A percentile compares a stretch with the other conserved stretches of the same genome.
phyloP scores from a whole-genome alignment of 2,888 invertebrate genomes.

The Amphipoea oculea region DNA sequence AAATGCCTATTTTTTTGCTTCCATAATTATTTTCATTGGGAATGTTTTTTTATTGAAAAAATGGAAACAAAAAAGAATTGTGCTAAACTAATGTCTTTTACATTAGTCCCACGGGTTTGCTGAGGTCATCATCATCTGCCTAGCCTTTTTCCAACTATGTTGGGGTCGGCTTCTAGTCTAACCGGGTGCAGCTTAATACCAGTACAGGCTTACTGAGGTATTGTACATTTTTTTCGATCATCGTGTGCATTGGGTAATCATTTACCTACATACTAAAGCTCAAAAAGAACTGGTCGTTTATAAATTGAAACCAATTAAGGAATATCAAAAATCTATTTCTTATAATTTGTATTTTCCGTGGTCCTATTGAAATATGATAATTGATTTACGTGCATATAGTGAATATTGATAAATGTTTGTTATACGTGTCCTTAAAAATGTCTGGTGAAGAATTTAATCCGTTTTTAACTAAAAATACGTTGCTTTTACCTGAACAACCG shows the following conservation, averaged over 20 bases:
- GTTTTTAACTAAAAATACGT: slow-evolving; percentile 53
- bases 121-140: no score
- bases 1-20: no score
- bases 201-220: neutral
- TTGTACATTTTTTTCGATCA: neutral
- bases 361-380: slow-evolving; percentile 14
- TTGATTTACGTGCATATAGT: slow-evolving; percentile 5
- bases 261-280: slow-evolving; percentile 7
- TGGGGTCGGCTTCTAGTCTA: no score
- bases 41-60: no score
- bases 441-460: slow-evolving; percentile 35
- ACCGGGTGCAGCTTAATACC: no score
- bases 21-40: no score
- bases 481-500: slow-evolving; percentile 73
- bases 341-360: slow-evolving; percentile 7
- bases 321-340: slow-evolving; percentile 18
- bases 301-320: slow-evolving; percentile 25
- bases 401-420: slow-evolving; percentile 1
- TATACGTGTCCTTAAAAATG: slow-evolving; percentile 19
- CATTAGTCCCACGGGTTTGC: no score
- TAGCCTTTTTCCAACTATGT: no score
- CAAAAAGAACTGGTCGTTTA: slow-evolving; percentile 27
- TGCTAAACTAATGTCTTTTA: no score
- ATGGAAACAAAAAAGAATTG: no score
- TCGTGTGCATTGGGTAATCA: neutral